phyloP scores from a whole-genome alignment of 2,797 vertebrate genomes.

The Carapus acus region DNA sequence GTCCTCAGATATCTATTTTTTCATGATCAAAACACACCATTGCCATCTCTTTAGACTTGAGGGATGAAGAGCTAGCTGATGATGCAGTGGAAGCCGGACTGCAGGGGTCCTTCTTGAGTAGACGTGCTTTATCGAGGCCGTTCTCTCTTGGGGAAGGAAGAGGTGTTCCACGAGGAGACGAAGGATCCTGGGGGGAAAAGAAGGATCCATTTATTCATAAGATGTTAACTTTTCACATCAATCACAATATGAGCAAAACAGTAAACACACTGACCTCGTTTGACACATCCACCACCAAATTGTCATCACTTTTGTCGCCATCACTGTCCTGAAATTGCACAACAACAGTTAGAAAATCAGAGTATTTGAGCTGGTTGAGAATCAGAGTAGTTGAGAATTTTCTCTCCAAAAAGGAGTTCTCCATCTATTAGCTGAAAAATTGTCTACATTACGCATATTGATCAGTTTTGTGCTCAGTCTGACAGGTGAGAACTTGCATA shows the following conservation, averaged over 20 bases:
- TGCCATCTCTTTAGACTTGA: conserved; percentile 93
- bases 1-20: not conserved
- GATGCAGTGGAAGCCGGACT: conserved; percentile 93
- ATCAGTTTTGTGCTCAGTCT: too few relatives aligned
- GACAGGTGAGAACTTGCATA: too few relatives aligned
- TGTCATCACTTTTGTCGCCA: conserved; percentile 94
- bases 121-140: conserved; percentile 86
- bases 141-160: conserved; percentile 91
- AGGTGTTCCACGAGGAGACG: conserved; percentile 87
- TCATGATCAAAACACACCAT: conserved; percentile 67
- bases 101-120: conserved; percentile 87
- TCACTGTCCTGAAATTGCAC: conserved; percentile 83
- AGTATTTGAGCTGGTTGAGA: too few relatives aligned
- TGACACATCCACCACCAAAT: conserved; percentile 93
- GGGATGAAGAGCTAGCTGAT: conserved; percentile 89
- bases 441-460: too few relatives aligned
- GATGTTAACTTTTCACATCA: too few relatives aligned
- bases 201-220: too few relatives aligned
- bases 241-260: not conserved
- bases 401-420: too few relatives aligned
- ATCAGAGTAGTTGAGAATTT: too few relatives aligned
- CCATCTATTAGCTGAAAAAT: not conserved
- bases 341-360: conserved; percentile 49
- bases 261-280: conserved; percentile 81
- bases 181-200: conserved; percentile 75